These are phyloP conservation scores for Listronotus oregonensis DNA, from an alignment of 1,140 invertebrate species.

Conservation along the genomic window DNA sequence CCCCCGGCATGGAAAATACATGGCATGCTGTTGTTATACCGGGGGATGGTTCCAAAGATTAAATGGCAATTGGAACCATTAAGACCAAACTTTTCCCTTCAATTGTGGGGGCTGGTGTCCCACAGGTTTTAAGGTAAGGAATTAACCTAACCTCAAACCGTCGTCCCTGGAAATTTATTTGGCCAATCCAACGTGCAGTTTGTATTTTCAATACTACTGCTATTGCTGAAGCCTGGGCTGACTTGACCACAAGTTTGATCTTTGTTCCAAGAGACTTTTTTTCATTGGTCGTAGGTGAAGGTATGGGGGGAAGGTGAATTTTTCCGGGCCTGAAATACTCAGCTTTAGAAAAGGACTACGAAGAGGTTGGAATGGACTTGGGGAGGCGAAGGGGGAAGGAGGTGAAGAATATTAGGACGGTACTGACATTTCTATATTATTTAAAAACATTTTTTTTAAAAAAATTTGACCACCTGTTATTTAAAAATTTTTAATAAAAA, in stretches of 20 bases:
- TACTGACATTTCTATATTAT: neutral
- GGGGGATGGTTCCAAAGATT: conserved; percentile 82
- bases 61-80: conserved; percentile 85
- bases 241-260: conserved; percentile 81
- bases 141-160: too few relatives aligned
- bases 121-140: too few relatives aligned
- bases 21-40: conserved; percentile 74
- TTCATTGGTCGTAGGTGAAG: conserved; percentile 86
- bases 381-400: conserved; percentile 65
- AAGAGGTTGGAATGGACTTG: conserved; percentile 67
- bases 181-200: conserved; percentile 81
- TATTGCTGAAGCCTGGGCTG: conserved; percentile 84
- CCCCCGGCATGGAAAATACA: conserved; percentile 87
- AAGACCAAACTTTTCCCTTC: conserved; percentile 84
- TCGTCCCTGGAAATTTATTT: too few relatives aligned
- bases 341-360: conserved; percentile 83
- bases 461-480: neutral
- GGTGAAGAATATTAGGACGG: conserved; percentile 68
- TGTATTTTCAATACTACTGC: conserved; percentile 78
- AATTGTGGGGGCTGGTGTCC: conserved; percentile 64
- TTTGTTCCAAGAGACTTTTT: conserved; percentile 82
- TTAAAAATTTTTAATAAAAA: conserved; percentile 4
- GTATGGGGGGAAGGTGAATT: conserved; percentile 88
- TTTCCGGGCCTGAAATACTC: conserved; percentile 82
- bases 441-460: neutral